A percentile compares a stretch with the other conserved stretches of the same genome.
Conservation (phyloP, 2,113 vertebrate species). For the Cololabis saira region DNA sequence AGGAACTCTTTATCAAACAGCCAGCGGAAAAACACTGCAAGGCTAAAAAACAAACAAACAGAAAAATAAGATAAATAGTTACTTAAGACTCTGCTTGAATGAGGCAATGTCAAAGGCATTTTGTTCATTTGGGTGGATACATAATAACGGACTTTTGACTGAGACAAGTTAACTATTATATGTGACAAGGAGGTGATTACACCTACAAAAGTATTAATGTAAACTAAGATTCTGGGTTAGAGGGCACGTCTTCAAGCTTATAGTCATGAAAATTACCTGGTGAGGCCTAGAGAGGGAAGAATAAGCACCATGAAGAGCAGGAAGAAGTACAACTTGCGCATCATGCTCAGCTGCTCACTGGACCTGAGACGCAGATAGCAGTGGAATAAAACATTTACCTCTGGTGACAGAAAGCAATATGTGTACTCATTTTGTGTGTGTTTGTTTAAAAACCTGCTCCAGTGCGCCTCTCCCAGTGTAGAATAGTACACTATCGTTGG, state of each 20-base stretch:
- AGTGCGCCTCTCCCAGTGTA: conserved; percentile 91
- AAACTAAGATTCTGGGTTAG: not conserved
- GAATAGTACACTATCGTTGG: conserved; percentile 96
- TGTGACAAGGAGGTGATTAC: too few relatives aligned
- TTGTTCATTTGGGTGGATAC: not conserved
- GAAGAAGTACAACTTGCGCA: conserved; percentile 96
- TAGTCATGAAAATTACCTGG: conserved; percentile 83
- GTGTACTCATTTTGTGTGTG: not conserved
- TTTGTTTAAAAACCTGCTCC: conserved; percentile 87
- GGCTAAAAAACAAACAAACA: conserved; percentile 73
- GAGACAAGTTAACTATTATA: too few relatives aligned
- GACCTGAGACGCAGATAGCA: conserved; percentile 75
- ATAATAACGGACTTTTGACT: too few relatives aligned
- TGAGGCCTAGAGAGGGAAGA: conserved; percentile 94
- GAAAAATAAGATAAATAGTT: conserved; percentile 1
- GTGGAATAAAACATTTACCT: conserved; percentile 8
- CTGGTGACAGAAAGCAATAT: conserved; percentile 2
- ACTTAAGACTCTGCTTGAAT: not conserved
- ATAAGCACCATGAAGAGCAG: conserved; percentile 98
- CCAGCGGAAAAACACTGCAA: conserved; percentile 94
- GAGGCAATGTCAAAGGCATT: not conserved
- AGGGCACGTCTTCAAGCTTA: not conserved
- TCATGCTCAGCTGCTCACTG: conserved; percentile 91
- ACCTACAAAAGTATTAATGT: too few relatives aligned
- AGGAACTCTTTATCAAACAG: conserved; percentile 88